A percentile compares a stretch with the other conserved stretches of the same genome.
Evolutionary conservation across 1,140 invertebrate species (phyloP).

Genomic region (Macrosteles quadrilineatus): DNA sequence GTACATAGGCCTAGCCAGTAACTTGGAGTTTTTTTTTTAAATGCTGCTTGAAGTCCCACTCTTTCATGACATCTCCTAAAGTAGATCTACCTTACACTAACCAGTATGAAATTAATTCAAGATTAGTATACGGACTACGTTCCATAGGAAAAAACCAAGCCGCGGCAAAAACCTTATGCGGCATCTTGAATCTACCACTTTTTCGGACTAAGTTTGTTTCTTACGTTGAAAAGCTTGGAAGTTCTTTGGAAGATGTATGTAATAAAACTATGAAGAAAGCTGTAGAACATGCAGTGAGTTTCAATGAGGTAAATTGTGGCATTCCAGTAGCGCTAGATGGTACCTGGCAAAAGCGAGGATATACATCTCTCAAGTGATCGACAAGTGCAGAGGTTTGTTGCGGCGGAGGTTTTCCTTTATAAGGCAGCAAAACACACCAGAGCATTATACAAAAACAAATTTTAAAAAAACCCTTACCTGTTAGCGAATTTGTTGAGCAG

Average conservation of each 20-base stretch:
- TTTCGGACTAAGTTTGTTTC: not conserved
- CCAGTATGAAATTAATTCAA: slow-evolving; percentile 39
- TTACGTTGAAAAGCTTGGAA: not conserved
- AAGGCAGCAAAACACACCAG: too few relatives aligned
- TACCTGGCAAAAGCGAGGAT: not conserved
- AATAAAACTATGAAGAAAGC: not conserved
- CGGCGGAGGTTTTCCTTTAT: too few relatives aligned
- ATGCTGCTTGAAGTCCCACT: too few relatives aligned
- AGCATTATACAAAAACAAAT: too few relatives aligned
- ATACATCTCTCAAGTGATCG: slow-evolving; percentile 20
- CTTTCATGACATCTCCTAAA: too few relatives aligned
- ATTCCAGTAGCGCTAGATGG: not conserved
- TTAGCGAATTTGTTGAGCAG: too few relatives aligned
- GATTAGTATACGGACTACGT: slow-evolving; percentile 38
- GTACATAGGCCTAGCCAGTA: too few relatives aligned
- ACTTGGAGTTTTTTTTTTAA: too few relatives aligned
- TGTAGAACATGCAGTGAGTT: not conserved
- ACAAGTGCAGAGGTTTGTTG: too few relatives aligned
- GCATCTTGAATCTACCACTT: slow-evolving; percentile 31
- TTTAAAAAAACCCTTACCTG: too few relatives aligned
- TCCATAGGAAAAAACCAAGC: slow-evolving; percentile 36
- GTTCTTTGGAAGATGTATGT: not conserved
- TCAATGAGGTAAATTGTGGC: not conserved
- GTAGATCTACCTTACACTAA: too few relatives aligned
- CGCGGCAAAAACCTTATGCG: slow-evolving; percentile 30